Evolutionary conservation across 2,113 vertebrate genomes (phyloP).

Genomic region (Oncorhynchus tshawytscha): DNA sequence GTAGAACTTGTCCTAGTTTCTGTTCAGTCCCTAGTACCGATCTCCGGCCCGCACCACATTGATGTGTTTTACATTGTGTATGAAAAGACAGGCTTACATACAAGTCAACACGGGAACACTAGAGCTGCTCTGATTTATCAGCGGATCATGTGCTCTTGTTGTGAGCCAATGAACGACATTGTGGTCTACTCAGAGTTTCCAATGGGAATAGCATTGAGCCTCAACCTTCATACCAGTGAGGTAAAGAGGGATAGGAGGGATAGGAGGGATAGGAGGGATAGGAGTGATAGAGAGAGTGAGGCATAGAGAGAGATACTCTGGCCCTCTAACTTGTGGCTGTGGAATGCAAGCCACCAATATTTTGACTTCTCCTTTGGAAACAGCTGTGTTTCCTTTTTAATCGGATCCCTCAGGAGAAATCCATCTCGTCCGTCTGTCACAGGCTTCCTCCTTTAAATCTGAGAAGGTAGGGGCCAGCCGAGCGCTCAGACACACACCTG

Average conservation of each 20-base stretch:
- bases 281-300: conserved; percentile 24
- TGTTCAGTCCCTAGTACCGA: not conserved
- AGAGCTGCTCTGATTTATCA: conserved; percentile 58
- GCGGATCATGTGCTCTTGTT: conserved; percentile 48
- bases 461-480: conserved; percentile 24
- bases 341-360: conserved; percentile 73
- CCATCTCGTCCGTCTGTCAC: conserved; percentile 75
- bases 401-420: conserved; percentile 81
- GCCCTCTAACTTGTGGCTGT: conserved; percentile 57
- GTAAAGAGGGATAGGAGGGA: conserved; percentile 12
- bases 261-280: conserved; percentile 13
- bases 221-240: conserved; percentile 36
- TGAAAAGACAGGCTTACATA: conserved; percentile 26
- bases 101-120: conserved; percentile 40
- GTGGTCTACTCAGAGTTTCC: conserved; percentile 53
- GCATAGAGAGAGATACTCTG: conserved; percentile 25
- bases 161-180: conserved; percentile 54
- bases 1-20: not conserved
- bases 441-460: conserved; percentile 71
- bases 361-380: conserved; percentile 90
- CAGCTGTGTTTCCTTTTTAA: conserved; percentile 93
- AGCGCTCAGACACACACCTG: conserved; percentile 11
- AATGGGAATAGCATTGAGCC: conserved; percentile 47
- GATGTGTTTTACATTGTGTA: conserved; percentile 34
- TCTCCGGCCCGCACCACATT: not conserved